phyloP scores from a whole-genome alignment of 2,113 vertebrate species.

The Peromyscus maniculatus region DNA sequence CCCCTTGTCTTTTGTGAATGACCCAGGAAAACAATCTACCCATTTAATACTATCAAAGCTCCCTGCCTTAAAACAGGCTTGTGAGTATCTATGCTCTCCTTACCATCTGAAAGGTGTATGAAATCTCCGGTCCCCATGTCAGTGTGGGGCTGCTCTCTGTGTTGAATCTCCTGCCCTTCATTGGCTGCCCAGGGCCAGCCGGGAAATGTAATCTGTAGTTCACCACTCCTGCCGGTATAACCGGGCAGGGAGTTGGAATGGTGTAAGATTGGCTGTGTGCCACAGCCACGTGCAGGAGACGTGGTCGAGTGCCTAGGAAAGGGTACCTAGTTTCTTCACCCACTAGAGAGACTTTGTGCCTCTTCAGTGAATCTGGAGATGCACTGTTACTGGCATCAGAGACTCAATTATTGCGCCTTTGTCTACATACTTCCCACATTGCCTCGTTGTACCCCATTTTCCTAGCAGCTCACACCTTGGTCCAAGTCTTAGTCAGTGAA shows the following conservation, averaged over 20 bases:
- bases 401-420: neutral
- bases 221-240: neutral
- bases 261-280: neutral
- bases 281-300: neutral
- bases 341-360: neutral
- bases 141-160: neutral
- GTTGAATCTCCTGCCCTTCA: slow-evolving; percentile 34
- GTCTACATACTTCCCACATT: neutral
- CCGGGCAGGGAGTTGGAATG: neutral
- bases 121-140: neutral
- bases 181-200: neutral
- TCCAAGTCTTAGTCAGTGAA: neutral
- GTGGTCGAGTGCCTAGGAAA: accelerated
- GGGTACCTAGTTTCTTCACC: neutral
- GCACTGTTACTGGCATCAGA: neutral
- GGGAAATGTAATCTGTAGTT: slow-evolving; percentile 41
- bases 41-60: slow-evolving; percentile 22
- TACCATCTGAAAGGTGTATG: neutral
- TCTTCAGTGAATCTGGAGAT: neutral
- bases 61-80: neutral
- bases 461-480: neutral
- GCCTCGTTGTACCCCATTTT: neutral
- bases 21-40: slow-evolving; percentile 53
- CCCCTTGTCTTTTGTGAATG: neutral
- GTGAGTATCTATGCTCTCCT: neutral